Percentiles rank a stretch among this genome's conserved stretches.
phyloP scores from a whole-genome alignment of 1,140 invertebrate species.

The Macrostomum lignano region DNA sequence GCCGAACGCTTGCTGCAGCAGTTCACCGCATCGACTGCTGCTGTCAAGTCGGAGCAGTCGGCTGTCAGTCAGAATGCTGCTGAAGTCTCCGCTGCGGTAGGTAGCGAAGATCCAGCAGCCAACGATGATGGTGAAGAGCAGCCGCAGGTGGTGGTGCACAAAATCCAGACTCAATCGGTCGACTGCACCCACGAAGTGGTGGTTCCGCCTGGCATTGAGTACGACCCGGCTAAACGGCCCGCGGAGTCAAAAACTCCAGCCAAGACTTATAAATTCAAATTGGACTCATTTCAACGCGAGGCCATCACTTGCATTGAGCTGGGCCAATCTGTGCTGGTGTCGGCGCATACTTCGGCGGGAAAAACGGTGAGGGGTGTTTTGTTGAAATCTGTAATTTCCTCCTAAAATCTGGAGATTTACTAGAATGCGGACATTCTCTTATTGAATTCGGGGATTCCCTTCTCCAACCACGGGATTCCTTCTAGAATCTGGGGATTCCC shows the following conservation, averaged over 20 bases:
- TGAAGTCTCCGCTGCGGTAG: too few species aligned
- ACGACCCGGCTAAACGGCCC: neutral
- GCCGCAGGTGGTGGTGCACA: too few species aligned
- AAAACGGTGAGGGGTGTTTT: conserved; percentile 79
- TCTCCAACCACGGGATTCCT: neutral
- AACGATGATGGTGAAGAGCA: too few species aligned
- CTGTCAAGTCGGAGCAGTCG: too few species aligned
- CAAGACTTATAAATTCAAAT: conserved; percentile 67
- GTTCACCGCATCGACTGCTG: too few species aligned
- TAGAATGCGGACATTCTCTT: neutral
- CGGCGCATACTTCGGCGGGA: conserved; percentile 95
- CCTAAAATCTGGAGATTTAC: neutral
- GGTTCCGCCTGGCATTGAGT: neutral
- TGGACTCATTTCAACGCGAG: conserved; percentile 94
- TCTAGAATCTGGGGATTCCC: conserved; percentile 1
- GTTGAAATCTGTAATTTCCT: conserved; percentile 5
- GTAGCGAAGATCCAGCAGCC: too few species aligned
- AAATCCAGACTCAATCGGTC: too few species aligned
- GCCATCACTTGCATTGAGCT: conserved; percentile 90
- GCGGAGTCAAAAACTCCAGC: conserved; percentile 32
- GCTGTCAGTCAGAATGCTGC: too few species aligned
- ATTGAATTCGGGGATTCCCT: neutral
- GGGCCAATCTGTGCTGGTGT: conserved; percentile 77
- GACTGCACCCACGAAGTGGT: conserved; percentile 2
- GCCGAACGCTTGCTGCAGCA: too few species aligned